A percentile compares a stretch with the other conserved stretches of the same genome.
Evolutionary conservation across 2,888 invertebrate species (phyloP).

Genomic region (Lasiommata megera): DNA sequence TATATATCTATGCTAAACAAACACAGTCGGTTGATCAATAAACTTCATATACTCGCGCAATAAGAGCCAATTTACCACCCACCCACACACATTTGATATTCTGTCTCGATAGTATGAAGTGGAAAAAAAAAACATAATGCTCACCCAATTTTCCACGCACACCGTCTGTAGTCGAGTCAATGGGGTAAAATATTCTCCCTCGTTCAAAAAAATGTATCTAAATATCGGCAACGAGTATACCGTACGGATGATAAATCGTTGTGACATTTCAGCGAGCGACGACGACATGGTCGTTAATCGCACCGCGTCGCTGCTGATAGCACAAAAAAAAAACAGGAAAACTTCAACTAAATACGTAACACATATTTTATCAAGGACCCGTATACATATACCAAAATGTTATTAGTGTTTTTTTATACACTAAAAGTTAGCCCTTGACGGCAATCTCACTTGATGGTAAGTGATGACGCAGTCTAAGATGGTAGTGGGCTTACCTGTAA

Average conservation of each 20-base stretch:
- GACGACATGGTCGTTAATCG: conserved; percentile 41
- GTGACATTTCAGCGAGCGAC: conserved; percentile 52
- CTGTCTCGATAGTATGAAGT: conserved; percentile 10
- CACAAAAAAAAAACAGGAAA: conserved; percentile 41
- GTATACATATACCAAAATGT: too few species aligned
- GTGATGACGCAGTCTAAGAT: too few species aligned
- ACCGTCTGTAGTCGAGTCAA: conserved; percentile 20
- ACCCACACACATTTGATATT: conserved; percentile 5
- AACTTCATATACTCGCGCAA: not conserved
- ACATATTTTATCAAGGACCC: not conserved
- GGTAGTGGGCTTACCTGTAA: too few species aligned
- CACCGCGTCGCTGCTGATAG: conserved; percentile 37
- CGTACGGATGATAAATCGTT: conserved; percentile 61
- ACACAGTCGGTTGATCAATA: not conserved
- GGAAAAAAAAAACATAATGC: conserved; percentile 23
- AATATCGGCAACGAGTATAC: conserved; percentile 41
- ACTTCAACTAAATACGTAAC: conserved; percentile 31
- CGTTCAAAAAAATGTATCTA: conserved; percentile 36
- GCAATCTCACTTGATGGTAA: too few species aligned
- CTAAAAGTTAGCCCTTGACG: too few species aligned
- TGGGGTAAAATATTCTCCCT: conserved; percentile 28
- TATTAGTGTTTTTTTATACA: too few species aligned
- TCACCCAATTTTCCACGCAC: conserved; percentile 31
- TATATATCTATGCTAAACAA: not conserved
- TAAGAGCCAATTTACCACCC: not conserved